These are phyloP conservation scores for Neogobius melanostomus DNA, from an alignment of 2,113 vertebrate species.

Conservation along the genomic window DNA sequence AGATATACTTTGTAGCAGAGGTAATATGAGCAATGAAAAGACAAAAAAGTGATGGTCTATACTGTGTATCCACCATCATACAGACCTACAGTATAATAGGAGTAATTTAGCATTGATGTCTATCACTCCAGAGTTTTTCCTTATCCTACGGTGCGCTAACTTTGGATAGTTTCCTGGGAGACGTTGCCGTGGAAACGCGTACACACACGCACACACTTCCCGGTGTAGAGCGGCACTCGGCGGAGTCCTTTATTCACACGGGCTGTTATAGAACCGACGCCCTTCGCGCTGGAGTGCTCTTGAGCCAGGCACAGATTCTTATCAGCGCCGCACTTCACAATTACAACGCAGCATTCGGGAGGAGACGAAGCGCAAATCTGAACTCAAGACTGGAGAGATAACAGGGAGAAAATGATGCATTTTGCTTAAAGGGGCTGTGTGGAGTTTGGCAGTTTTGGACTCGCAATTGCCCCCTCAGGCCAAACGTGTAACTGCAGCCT, in stretches of 20 bases:
- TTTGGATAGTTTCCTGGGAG: background rate
- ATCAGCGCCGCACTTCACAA: background rate
- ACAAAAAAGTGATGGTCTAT: background rate
- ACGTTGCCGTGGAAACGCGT: constrained; percentile 15
- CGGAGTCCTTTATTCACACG: constrained; percentile 19
- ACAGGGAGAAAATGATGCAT: too few species aligned
- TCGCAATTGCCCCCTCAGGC: too few species aligned
- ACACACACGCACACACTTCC: background rate
- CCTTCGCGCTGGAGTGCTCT: constrained; percentile 23
- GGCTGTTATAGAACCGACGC: background rate
- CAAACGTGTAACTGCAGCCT: too few species aligned
- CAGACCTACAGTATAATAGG: background rate
- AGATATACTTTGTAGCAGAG: too few species aligned
- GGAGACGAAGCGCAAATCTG: background rate
- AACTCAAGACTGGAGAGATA: too few species aligned
- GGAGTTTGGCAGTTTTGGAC: too few species aligned
- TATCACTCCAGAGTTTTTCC: background rate
- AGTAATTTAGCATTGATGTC: background rate
- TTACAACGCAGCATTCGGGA: background rate
- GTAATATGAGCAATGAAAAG: too few species aligned
- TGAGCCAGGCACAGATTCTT: constrained; percentile 9
- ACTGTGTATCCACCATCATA: background rate
- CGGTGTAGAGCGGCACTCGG: background rate
- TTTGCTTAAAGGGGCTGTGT: too few species aligned
- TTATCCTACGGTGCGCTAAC: background rate